These are phyloP conservation scores for Acinonyx jubatus DNA, from an alignment of 2,113 vertebrate genomes.

Conservation along the genomic window DNA sequence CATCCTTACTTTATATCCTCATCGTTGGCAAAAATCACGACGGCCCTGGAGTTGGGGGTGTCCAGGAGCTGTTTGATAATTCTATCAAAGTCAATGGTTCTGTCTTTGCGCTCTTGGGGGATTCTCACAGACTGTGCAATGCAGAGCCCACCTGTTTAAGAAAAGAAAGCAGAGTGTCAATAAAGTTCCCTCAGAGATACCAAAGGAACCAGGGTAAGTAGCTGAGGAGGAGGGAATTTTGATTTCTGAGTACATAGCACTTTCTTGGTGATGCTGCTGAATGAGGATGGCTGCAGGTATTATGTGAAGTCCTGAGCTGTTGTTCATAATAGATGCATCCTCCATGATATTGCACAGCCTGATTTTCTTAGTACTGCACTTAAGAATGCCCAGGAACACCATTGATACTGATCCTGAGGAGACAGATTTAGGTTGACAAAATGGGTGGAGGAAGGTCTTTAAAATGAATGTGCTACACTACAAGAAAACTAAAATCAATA, in stretches of 20 bases:
- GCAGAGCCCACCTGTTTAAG: constrained; percentile 93
- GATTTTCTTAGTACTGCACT: background rate
- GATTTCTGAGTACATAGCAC: background rate
- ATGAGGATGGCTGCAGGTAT: rapidly evolving
- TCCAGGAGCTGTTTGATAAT: constrained; percentile 94
- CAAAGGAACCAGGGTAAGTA: background rate
- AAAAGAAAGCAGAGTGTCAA: constrained; percentile 65
- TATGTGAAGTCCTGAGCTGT: background rate
- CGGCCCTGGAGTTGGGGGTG: constrained; percentile 91
- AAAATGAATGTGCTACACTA: background rate
- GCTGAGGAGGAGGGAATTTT: background rate
- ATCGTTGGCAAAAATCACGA: constrained; percentile 95
- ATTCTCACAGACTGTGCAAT: constrained; percentile 98
- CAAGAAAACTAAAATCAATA: background rate
- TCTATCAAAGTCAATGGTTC: constrained; percentile 92
- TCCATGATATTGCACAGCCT: background rate
- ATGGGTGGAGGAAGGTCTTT: background rate
- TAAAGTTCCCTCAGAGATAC: background rate
- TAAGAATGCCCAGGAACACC: background rate
- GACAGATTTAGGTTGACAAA: background rate
- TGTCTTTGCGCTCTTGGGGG: constrained; percentile 91
- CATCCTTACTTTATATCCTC: constrained; percentile 94
- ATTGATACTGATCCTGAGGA: background rate
- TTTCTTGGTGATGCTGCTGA: rapidly evolving
- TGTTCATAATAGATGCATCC: background rate